Conservation (phyloP, 2,888 invertebrate species). For the Nasonovia ribisnigri region DNA sequence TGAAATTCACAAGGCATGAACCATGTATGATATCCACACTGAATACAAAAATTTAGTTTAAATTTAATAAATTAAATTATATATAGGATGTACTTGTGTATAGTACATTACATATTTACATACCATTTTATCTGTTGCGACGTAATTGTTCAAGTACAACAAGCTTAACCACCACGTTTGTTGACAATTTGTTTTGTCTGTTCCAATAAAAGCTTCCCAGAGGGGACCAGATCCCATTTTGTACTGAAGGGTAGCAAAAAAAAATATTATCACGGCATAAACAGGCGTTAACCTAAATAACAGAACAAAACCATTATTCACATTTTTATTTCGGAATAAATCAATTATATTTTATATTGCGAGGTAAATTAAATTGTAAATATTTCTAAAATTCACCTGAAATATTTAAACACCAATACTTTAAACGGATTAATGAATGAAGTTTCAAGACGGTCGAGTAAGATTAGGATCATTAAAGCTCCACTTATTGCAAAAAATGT, state of each 20-base stretch:
- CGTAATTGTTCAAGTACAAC: conserved; percentile 76
- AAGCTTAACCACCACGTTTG: conserved; percentile 77
- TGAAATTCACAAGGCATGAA: conserved; percentile 81
- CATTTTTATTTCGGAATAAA: not conserved
- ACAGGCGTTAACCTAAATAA: conserved; percentile 73
- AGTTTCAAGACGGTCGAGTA: conserved; percentile 72
- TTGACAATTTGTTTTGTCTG: conserved; percentile 73
- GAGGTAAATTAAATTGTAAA: not conserved
- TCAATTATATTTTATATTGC: not conserved
- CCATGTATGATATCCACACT: conserved; percentile 80
- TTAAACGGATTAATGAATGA: conserved; percentile 72
- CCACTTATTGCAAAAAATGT: conserved; percentile 77
- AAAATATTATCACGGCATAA: conserved; percentile 75
- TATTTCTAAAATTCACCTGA: conserved; percentile 72
- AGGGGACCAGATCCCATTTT: conserved; percentile 76
- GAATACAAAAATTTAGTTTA: conserved; percentile 62
- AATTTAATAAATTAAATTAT: not conserved
- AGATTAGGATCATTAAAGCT: conserved; percentile 73
- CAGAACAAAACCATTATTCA: not conserved
- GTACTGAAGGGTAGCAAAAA: conserved; percentile 73
- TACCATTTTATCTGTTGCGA: conserved; percentile 75
- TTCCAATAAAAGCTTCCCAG: conserved; percentile 74
- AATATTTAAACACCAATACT: conserved; percentile 74
- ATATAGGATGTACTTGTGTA: not conserved
- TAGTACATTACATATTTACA: conserved; percentile 68